These are phyloP conservation scores for Hydrolagus affinis DNA, from an alignment of 2,113 vertebrate genomes.

Conservation along the genomic window DNA sequence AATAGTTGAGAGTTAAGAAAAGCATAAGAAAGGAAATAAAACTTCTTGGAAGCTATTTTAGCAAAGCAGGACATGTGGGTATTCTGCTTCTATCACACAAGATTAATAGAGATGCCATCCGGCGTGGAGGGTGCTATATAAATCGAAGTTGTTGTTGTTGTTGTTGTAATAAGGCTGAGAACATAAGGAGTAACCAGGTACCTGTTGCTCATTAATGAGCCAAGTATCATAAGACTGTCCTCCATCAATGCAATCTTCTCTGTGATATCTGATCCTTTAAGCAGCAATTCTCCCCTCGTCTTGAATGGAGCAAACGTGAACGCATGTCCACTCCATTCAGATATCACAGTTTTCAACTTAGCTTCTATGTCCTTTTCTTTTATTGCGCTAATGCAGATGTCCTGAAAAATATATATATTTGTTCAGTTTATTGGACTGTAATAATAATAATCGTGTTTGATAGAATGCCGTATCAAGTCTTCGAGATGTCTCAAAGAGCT, in stretches of 20 bases:
- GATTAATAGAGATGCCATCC: too few relatives aligned
- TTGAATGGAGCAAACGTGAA: slow-evolving; percentile 66
- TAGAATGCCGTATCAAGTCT: too few relatives aligned
- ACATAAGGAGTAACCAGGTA: slow-evolving; percentile 40
- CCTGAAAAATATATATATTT: slow-evolving; percentile 47
- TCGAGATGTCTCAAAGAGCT: too few relatives aligned
- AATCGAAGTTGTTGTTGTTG: too few relatives aligned
- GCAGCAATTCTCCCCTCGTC: slow-evolving; percentile 65
- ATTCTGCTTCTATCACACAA: too few relatives aligned
- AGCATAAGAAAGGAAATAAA: too few relatives aligned
- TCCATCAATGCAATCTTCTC: slow-evolving; percentile 67
- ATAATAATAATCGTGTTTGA: neutral
- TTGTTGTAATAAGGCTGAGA: too few relatives aligned
- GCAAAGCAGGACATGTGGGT: too few relatives aligned
- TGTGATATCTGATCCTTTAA: slow-evolving; percentile 59
- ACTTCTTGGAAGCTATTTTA: too few relatives aligned
- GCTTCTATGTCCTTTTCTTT: slow-evolving; percentile 74
- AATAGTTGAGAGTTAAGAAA: too few relatives aligned
- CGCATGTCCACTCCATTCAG: slow-evolving; percentile 59
- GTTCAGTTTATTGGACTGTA: neutral
- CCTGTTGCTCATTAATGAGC: slow-evolving; percentile 70
- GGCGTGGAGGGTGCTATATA: too few relatives aligned
- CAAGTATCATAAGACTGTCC: slow-evolving; percentile 70
- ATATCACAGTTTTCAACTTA: slow-evolving; percentile 61
- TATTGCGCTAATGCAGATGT: slow-evolving; percentile 68